Evolutionary conservation across 2,113 vertebrate species (phyloP), one percentile per base, ranked within the genome.

Genomic region (western clawed frog (Xenopus tropicalis)): DNA sequence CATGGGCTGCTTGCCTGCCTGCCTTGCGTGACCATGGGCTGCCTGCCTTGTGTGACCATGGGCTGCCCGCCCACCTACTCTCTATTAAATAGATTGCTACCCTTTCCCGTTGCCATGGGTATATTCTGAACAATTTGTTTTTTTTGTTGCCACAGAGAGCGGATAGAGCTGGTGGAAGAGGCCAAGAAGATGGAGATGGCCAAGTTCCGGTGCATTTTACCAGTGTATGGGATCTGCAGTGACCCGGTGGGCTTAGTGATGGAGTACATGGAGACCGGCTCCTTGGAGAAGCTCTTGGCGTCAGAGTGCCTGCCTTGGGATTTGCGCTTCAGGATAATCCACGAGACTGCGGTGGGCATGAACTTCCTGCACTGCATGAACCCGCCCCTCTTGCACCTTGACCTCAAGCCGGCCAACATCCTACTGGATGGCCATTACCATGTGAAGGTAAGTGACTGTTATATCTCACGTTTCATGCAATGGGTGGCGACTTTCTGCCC

Each of bases 181-280:
- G 96, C 96, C 8, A 97, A 93, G 85, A 99, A 99, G 89, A 99
- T 98, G 96, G 97, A 98, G 83, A 94, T 95, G 72, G 97, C 96
- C 21, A 99, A 98, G 83, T 99, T 99, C 78, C 91, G 95, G 7
- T 99, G 98, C 73, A 93, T 99, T 46, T 88, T 99, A 44, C 96
- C 96, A 0, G 97, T 99, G 51, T 99, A 99, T 0, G 97, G 97
- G 78, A 98, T 99, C 81, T 98, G 97, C 56, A 94, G 82, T 0
- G 93, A 97, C 61, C 94, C 95, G 0, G 94, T 95, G 43, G 97
- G 97, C 58, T 87, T 99, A 69, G 96, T 98, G 70, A 98, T 98
- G 96, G 97, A 99, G 79, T 98, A 95, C 86, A 99, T 99, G 97
- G 97, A 98, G 86, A 97, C 94, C 0, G 97, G 96, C 16, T 98